Evolutionary conservation across 1,140 invertebrate genomes (phyloP), one percentile per base, ranked within the genome.

Genomic region (Araneus ventricosus): DNA sequence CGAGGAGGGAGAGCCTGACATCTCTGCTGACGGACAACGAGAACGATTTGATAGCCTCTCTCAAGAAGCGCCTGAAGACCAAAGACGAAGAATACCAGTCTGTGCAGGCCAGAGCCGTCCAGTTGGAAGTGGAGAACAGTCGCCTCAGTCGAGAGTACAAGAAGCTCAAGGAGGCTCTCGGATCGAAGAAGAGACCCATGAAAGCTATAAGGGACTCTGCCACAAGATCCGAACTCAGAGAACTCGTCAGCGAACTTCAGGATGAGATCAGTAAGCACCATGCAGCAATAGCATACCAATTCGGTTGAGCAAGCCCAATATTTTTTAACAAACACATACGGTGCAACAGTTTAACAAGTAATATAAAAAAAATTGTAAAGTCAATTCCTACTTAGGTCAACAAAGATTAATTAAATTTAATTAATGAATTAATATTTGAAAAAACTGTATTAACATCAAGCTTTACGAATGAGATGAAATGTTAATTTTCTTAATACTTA

Each of bases 201-300:
- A 97, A 97, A 94, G 97, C 97, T 94, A 95, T 97, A 6, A 97
- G 96, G 4, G 97, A 97, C 95, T 97, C 87, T 97, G 97, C 84
- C 96, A 97, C 14, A 97, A 97, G 96, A 94, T 97, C 70, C 97
- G 97, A 95, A 86, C 95, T 98, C 89, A 97, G 97, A 94, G 97
- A 96, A 94, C 97, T 97, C 96, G 96, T 98, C 1, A 97, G 97
- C 86, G 97, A 98, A 75, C 96, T 98, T 94, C 97, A 98, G 95
- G 97, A 96, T 95, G 97, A 98, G 96, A 97, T 98, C 94, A 96
- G 97, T 97, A 96, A 95, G 94, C 95, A 39, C 52, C 8, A 8
- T 41, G 41, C 41, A 52, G 8, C 10, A 52, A 22, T 52, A 52
- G 17, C 7, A 52, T 14, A 52, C 17, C 45, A 17, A 17, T 4